Base-by-base conservation (phyloP, 2,113 vertebrate genomes). In the Canis aureus region DNA sequence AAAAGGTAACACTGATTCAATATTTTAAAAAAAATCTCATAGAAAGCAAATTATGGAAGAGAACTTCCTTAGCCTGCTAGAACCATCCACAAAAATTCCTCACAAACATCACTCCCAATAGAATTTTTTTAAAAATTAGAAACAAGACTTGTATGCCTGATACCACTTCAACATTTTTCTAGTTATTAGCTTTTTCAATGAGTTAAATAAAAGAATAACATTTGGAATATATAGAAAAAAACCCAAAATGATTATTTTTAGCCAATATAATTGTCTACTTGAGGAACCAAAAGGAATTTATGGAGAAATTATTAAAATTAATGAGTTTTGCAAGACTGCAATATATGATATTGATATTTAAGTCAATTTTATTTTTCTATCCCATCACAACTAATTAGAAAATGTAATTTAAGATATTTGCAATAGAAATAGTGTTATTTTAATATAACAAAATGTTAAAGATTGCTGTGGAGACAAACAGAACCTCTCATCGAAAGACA, bases 301-400 rank as follows among this genome's bases (percentile, higher is more conserved):
- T 7, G 66, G 74, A 35, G 32, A 96, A 87, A 87, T 87, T 78
- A 49, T 91, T 96, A 59, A 87, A 93, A 87, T 90, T 71, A 83
- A 67, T 91, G 78, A 57, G 51, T 35, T 80, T 86, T 80, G 11
- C 27, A 81, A 74, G 66, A 9, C 2, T 38, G 2, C 38, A 96
- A 57, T 80, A 64, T 82, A 35, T 71, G 73, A 85, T 81, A 59
- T 74, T 55, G 27, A 74, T 90, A 64, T 74, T 60, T 71, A 71
- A 91, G 38, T 86, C 29, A 86, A 79, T 91, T 92, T 73, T 88
- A 57, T 74, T 91, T 85, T 87, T 91, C 35, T 51, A 73, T 35
- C 4, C 4, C 35, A 73, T 49, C 35, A 87, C 51, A 91, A 67
- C 12, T 74, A 91, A 87, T 59, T 87, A 59, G 38, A 84, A 85